phyloP scores from a whole-genome alignment of 2,113 vertebrate genomes.

The Neolamprologus sp. region DNA sequence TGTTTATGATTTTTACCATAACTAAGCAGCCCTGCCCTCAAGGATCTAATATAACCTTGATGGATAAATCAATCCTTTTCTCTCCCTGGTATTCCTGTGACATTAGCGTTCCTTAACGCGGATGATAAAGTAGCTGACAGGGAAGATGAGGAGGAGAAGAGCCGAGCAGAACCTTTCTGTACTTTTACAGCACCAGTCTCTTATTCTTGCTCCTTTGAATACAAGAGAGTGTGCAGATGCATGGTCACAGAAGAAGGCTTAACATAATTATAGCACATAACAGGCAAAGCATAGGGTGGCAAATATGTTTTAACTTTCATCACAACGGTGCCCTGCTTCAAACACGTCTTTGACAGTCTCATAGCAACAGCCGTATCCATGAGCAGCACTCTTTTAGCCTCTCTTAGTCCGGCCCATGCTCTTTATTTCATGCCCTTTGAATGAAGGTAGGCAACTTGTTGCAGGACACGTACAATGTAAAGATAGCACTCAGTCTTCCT shows the following conservation, averaged over 20 bases:
- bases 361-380: conserved; percentile 50
- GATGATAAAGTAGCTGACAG: background rate
- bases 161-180: background rate
- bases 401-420: background rate
- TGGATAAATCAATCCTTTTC: background rate
- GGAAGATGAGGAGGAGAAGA: background rate
- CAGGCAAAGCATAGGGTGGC: background rate
- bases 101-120: background rate
- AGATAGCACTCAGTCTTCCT: conserved; percentile 31
- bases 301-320: conserved; percentile 34
- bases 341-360: conserved; percentile 30
- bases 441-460: conserved; percentile 38
- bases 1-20: background rate
- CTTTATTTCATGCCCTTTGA: conserved; percentile 11
- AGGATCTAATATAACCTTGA: background rate
- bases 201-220: background rate
- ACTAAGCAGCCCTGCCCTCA: background rate
- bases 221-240: background rate
- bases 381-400: conserved; percentile 21
- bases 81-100: background rate
- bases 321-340: conserved; percentile 3
- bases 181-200: background rate
- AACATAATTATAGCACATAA: background rate
- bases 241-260: background rate
- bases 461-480: conserved; percentile 38